Percentiles rank a stretch among this genome's conserved stretches.
phyloP scores from a whole-genome alignment of 2,888 invertebrate genomes.

The Piscicola geometra region DNA sequence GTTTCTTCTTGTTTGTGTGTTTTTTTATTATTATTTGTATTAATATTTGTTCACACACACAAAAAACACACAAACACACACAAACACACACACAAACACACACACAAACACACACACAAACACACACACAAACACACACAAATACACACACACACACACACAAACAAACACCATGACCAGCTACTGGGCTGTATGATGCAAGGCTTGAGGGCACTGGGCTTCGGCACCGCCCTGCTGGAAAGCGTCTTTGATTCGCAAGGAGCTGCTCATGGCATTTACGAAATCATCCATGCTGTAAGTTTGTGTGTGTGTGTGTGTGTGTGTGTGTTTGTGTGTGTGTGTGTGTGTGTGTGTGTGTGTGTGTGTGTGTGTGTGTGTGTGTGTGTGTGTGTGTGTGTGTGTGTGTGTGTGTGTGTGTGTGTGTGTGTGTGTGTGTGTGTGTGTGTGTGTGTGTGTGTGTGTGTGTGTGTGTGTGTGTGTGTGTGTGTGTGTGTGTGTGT shows the following conservation, averaged over 20 bases:
- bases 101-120: no score
- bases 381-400: conserved; percentile 13
- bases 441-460: conserved; percentile 15
- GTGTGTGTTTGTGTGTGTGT: conserved; percentile 11
- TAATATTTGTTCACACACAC: background rate
- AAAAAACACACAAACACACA: no score
- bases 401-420: conserved; percentile 13
- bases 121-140: no score
- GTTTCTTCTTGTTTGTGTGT: background rate
- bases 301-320: conserved; percentile 14
- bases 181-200: conserved; percentile 57
- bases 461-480: conserved; percentile 11
- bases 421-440: conserved; percentile 14
- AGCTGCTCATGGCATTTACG: conserved; percentile 63
- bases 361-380: conserved; percentile 13
- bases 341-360: conserved; percentile 15
- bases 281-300: conserved; percentile 54
- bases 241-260: conserved; percentile 74
- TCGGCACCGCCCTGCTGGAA: conserved; percentile 76
- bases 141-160: background rate
- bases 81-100: no score
- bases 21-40: background rate
- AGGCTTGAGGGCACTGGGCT: conserved; percentile 63
- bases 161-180: conserved; percentile 39
- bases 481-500: conserved; percentile 15